Base-by-base conservation (phyloP, 64 coral and sea anemone species). In the Montipora sp. region DNA sequence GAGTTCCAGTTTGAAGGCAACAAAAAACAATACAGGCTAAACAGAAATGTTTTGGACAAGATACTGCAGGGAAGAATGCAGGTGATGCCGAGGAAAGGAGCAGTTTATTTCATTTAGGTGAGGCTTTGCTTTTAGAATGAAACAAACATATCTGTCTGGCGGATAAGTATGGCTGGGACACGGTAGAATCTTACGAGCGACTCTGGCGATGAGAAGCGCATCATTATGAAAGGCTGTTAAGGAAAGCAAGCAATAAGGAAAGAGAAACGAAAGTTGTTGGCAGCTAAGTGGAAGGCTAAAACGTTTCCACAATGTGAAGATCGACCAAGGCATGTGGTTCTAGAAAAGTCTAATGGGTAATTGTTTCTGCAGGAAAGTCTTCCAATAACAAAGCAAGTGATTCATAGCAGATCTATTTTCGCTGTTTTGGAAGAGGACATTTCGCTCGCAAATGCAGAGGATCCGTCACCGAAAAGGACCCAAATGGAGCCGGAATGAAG, bases 141-240 rank as follows among this genome's bases (percentile, higher is more conserved):
- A 92, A 84, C 75, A 84, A 85, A 51, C 73, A 75, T 36, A 84
- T 92, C 60, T 47, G 45, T n/a, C 21, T 92, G 7, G 90, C 55
- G 51, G 90, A 76, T n/a, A 84, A 85, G 51, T 73, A 83, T 71
- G 57, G 90, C 2, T 92, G 80, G 90, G 90, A 92, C 73, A 63
- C 51, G 36, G 90, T 84, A 3, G 73, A 85, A 66, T 83, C 81
- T 92, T 53, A 80, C 80, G 8, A 84, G 7, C 10, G 65, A 92
- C 48, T 69, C 80, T 16, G 90, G 55, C 48, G 70, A 85, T 59
- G 90, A 92, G n/a, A 92, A 92, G 55, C 44, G 58, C 1, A 48
- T 36, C 27, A 36, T 36, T 92, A 4, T 9, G 53, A 13, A 84
- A 85, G 69, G 90, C 24, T 22, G 69, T 84, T 10, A 55, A 92